Percentiles rank a stretch among this genome's conserved stretches.
phyloP scores from a whole-genome alignment of 2,888 invertebrate species.

The Calameuta idolon region DNA sequence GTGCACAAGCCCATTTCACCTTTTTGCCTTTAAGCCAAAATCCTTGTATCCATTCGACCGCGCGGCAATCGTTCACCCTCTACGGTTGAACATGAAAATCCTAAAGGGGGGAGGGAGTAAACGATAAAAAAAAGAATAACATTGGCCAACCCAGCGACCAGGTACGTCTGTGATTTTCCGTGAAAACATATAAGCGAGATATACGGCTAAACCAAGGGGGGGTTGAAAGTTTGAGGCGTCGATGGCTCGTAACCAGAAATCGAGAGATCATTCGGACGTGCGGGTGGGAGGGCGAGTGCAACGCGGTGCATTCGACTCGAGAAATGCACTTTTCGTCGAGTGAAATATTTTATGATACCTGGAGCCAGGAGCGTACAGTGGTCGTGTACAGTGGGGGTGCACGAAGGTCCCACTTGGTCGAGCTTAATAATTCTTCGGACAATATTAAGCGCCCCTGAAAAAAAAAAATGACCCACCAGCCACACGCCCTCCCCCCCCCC shows the following conservation, averaged over 20 bases:
- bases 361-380: background rate
- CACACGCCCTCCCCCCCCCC: no score
- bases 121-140: background rate
- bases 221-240: no score
- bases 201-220: background rate
- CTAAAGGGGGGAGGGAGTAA: background rate
- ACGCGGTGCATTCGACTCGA: background rate
- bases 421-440: background rate
- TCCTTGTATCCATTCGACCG: background rate
- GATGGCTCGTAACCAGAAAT: no score
- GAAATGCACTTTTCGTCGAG: background rate
- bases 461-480: background rate
- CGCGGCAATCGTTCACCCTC: background rate
- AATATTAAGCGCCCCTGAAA: background rate
- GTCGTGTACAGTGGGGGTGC: background rate
- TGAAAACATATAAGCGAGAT: background rate
- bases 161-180: background rate
- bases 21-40: background rate
- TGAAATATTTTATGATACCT: background rate
- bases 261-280: no score
- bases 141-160: background rate
- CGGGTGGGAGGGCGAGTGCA: background rate
- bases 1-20: slow-evolving; percentile 11
- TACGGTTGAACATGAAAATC: background rate
- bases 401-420: background rate